Evolutionary conservation across 2,888 invertebrate genomes (phyloP).

Genomic region (Ommatoiulus sabulosus): DNA sequence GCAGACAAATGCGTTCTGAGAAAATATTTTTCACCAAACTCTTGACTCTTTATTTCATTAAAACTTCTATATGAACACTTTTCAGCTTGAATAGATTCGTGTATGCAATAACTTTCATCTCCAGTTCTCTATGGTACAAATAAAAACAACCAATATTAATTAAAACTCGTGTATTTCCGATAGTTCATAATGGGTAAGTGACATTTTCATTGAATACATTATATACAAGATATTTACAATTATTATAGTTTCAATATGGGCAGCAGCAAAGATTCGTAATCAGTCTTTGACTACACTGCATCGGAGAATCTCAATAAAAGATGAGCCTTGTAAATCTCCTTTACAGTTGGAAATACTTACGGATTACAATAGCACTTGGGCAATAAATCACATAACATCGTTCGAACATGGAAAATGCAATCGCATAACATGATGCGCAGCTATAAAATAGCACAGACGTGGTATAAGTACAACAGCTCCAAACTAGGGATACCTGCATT

Average conservation of each 20-base stretch:
- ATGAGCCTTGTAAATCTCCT: neutral
- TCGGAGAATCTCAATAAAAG: neutral
- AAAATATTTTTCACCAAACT: no score
- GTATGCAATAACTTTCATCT: no score
- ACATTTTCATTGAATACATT: constrained; percentile 16
- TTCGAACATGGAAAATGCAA: neutral
- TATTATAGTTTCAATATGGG: neutral
- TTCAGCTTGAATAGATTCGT: no score
- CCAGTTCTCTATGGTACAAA: no score
- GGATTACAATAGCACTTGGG: constrained; percentile 44
- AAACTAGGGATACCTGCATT: neutral
- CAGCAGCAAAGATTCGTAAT: neutral
- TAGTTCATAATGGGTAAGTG: neutral
- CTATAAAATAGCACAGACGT: neutral
- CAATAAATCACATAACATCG: constrained; percentile 17
- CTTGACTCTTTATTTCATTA: no score
- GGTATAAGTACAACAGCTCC: constrained; percentile 20
- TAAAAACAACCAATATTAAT: neutral
- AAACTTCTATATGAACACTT: no score
- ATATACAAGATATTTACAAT: constrained; percentile 38
- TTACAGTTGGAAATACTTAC: constrained; percentile 12
- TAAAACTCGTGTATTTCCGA: constrained; percentile 19
- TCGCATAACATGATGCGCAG: neutral
- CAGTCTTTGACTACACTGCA: constrained; percentile 2
- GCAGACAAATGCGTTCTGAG: no score